Base-by-base conservation (phyloP, 2,888 invertebrate genomes). In the Parelbella ahira region DNA sequence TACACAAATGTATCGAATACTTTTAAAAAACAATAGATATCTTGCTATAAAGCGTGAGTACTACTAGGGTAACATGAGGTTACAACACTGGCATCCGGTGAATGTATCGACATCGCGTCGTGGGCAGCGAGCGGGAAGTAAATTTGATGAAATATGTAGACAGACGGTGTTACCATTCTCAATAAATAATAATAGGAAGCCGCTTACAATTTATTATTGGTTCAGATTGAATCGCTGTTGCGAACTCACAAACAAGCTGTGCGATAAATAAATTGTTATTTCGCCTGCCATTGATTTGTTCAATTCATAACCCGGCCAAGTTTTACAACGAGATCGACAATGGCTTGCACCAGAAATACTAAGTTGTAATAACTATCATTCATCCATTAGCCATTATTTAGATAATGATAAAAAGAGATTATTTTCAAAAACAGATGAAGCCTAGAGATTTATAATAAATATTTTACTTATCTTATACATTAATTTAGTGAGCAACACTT, bases 161-260 rank as follows among this genome's bases (percentile, higher is more conserved):
- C 30, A 43, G 44, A 49, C 49, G 43, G 47, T 50, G 45, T 51
- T 50, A 49, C 45, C 41, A 48, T 51, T 49, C 34, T 38, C 44
- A 53, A 52, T 52, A 53, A 52, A 56, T 48, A 53, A 54, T 48
- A 54, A 53, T 50, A 51, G 54, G 50, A 55, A 57, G 51, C 47
- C 37, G 33, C 36, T 30, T 42, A 51, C 57, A 55, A 63, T 60
- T 59, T 61, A 59, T 56, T 48, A 47, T 45, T 37, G 30, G 34
- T 45, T 37, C 19, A 44, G 49, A 56, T 55, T 50, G 51, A 51
- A 47, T 27, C 47, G 43, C 47, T 45, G 39, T 47, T 45, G 45
- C 50, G 44, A 50, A 47, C 32, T 36, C 34, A 46, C 50, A 53
- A 51, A 56, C 47, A 48, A 42, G 46, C 47, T 45, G 47, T 42